Percentiles rank a stretch among this genome's conserved stretches.
Conservation (phyloP, 2,113 vertebrate species). For the Pelodiscus sinensis region DNA sequence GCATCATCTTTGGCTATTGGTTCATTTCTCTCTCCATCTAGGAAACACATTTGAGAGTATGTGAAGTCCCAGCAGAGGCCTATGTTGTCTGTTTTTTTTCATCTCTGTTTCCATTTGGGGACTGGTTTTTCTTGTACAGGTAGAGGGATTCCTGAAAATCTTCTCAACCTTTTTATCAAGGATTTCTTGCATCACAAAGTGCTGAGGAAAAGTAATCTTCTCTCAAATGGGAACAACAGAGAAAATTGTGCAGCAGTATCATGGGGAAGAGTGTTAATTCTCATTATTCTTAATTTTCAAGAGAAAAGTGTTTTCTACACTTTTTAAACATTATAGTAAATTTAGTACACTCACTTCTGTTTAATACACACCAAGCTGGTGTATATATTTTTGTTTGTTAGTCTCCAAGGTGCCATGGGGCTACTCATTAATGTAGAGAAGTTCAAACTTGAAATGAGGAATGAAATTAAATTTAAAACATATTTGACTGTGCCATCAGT, state of each 20-base stretch:
- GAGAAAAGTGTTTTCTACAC: neutral
- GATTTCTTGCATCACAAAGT: neutral
- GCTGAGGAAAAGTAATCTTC: neutral
- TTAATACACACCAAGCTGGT: neutral
- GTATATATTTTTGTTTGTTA: no score
- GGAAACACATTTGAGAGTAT: neutral
- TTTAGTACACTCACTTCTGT: neutral
- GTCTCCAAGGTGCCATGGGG: no score
- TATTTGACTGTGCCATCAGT: conserved; percentile 54
- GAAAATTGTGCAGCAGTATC: neutral
- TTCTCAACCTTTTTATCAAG: neutral
- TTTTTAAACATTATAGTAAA: neutral
- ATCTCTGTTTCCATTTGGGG: neutral
- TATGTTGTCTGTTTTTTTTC: neutral
- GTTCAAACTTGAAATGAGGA: conserved; percentile 60
- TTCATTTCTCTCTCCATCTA: neutral
- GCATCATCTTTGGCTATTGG: neutral
- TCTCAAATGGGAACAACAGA: neutral
- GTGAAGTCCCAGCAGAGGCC: neutral
- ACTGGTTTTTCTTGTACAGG: neutral
- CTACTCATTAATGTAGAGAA: conserved; percentile 31
- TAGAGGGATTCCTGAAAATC: neutral
- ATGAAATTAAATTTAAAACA: conserved; percentile 62
- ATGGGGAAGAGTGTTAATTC: neutral
- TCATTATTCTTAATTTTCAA: neutral